Base-by-base conservation (phyloP, 2,888 invertebrate genomes). In the Cryptosula pallasiana region DNA sequence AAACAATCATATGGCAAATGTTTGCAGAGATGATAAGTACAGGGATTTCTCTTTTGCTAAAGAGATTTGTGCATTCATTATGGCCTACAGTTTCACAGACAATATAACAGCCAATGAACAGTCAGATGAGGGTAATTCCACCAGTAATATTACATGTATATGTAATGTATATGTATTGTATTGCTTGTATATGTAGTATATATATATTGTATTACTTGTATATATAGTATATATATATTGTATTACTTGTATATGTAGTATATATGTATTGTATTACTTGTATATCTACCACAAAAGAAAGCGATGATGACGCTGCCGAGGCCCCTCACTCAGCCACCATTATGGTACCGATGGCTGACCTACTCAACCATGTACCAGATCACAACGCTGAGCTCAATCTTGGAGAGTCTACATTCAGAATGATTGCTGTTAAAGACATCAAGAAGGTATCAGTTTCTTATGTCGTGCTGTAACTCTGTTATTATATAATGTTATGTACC, bases 1-100 rank as follows among this genome's bases (percentile, higher is more conserved):
- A n/a, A n/a, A n/a, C n/a, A n/a, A n/a, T n/a, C n/a, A n/a, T n/a
- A n/a, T n/a, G n/a, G n/a, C n/a, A n/a, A n/a, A n/a, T n/a, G n/a
- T n/a, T n/a, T 63, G 13, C 5, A 63, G 25, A 35, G 76, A 76
- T 1, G 35, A 72, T 1, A 70, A 71, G 25, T 78, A 76, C 69
- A 71, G 74, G 32, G 73, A 72, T 72, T 54, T 84, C n/a, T 79
- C 81, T 16, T 78, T 81, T 71, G 84, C 81, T 78, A 83, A 83
- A 76, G 77, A 78, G 74, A 83, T 83, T 80, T 84, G 84, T 13
- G 83, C 84, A 20, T 84, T 84, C 77, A 80, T 84, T 23, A 84
- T 85, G 84, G 82, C 84, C 0, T 85, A 85, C 79, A 85, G 85
- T 72, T 85, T 85, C 75, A 84, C 84, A n/a, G 84, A 84, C 73